Base-by-base conservation (phyloP, 37 sponge, comb jelly and placozoan species). In the Crambe crambe region DNA sequence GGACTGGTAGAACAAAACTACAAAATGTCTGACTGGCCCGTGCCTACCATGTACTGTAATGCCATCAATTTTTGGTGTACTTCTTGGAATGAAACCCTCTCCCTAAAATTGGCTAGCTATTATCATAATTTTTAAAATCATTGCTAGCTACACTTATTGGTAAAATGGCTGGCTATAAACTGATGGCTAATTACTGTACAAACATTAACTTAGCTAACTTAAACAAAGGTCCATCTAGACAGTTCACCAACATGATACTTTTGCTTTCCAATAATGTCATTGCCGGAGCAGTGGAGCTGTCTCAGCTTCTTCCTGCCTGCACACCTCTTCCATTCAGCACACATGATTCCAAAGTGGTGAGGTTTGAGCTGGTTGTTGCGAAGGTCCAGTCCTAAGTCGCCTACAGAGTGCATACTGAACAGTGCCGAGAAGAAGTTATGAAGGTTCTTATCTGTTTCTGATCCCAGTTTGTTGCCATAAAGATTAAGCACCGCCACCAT, bases 281-380 rank as follows among this genome's bases (percentile, higher is more conserved):
- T 73, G 20, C 74, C 54, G 12, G 21, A 30, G 29, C 56, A 73
- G 6, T 54, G 54, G 32, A 73, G 47, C 35, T 73, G 74, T 30
- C 74, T 73, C 58, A 73, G 35, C n/a, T 56, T 73, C 74, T 27
- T 73, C 2, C 74, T 41, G 1, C 57, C 56, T 30, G 74, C 74
- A 73, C 41, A 35, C 29, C 56, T 56, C 74, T 32, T 35, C 74
- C 74, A 73, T 44, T 40, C 41, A 18, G 35, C 35, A 30, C 23
- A 42, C 42, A 73, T 73, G 3, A 73, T 73, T 2, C 21, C 32
- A 73, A 73, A 73, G 54, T 73, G 74, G 6, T 29, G 22, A 17
- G 56, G 74, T 72, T n/a, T 42, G 8, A 73, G 20, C 15, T 56
- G 30, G n/a, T 73, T 73, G 35, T 56, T 26, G 4, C 56, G 57